Percentiles rank a stretch among this genome's conserved stretches.
Evolutionary conservation across 2,888 invertebrate species (phyloP).

Genomic region (Thymelicus acteon): DNA sequence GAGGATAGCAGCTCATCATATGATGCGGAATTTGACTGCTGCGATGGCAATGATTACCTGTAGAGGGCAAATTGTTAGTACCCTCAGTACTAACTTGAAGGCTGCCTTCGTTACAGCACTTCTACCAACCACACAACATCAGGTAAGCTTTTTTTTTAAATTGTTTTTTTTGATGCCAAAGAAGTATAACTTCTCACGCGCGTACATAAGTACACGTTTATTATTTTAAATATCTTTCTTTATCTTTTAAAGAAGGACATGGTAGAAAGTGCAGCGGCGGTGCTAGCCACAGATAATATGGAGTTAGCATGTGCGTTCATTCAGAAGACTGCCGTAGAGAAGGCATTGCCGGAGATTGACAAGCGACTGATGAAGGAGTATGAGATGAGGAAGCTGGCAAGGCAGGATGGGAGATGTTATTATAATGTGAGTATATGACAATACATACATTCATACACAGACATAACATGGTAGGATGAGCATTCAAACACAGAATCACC

Average conservation of each 20-base stretch:
- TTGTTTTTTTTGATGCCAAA: too few species aligned
- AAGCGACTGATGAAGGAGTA: constrained; percentile 92
- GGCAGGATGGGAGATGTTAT: constrained; percentile 92
- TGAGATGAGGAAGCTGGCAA: constrained; percentile 91
- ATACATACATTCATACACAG: too few species aligned
- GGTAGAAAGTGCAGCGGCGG: constrained; percentile 91
- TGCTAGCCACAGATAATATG: constrained; percentile 94
- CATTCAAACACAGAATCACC: too few species aligned
- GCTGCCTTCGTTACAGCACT: constrained; percentile 46
- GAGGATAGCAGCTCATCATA: constrained; percentile 94
- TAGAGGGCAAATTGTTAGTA: constrained; percentile 91
- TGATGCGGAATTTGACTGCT: constrained; percentile 95
- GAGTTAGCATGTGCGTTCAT: constrained; percentile 96
- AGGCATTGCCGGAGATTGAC: constrained; percentile 95
- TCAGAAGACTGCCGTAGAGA: constrained; percentile 96
- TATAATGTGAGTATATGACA: constrained; percentile 87
- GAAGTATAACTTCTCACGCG: too few species aligned
- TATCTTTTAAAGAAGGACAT: constrained; percentile 81
- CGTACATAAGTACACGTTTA: too few species aligned
- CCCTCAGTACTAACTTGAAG: constrained; percentile 92
- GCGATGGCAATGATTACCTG: constrained; percentile 99
- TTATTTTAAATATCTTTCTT: not conserved
- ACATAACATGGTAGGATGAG: too few species aligned
- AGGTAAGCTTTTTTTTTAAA: constrained; percentile 16
- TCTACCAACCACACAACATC: constrained; percentile 16